A percentile compares a stretch with the other conserved stretches of the same genome.
phyloP scores from a whole-genome alignment of 2,888 invertebrate species.

The Philereme transversata region DNA sequence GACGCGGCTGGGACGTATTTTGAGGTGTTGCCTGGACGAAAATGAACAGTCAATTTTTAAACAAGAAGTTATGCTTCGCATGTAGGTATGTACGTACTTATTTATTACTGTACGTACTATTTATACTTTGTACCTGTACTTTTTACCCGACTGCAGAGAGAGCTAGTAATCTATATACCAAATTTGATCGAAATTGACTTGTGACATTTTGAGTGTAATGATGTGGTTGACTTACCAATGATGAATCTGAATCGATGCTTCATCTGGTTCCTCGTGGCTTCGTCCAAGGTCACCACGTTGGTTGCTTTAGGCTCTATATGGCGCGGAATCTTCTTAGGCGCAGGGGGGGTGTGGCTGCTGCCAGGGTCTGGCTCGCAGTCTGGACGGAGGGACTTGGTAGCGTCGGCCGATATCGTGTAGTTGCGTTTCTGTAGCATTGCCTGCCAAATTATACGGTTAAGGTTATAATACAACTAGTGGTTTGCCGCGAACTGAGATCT shows the following conservation, averaged over 20 bases:
- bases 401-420: constrained; percentile 69
- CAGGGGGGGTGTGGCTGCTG: constrained; percentile 35
- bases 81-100: too few species aligned
- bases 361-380: constrained; percentile 39
- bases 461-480: too few species aligned
- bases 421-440: constrained; percentile 71
- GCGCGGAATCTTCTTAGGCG: constrained; percentile 57
- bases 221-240: constrained; percentile 59
- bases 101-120: too few species aligned
- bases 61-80: too few species aligned
- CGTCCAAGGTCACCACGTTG: constrained; percentile 73
- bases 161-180: too few species aligned
- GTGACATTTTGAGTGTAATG: not conserved
- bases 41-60: not conserved
- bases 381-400: constrained; percentile 63
- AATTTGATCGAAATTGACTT: too few species aligned
- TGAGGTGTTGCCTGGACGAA: constrained; percentile 88
- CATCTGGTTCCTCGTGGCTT: constrained; percentile 79
- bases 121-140: too few species aligned
- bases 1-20: constrained; percentile 91
- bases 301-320: constrained; percentile 70
- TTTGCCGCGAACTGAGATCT: too few species aligned
- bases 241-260: constrained; percentile 80
- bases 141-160: too few species aligned
- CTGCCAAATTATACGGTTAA: constrained; percentile 40